Evolutionary conservation across 2,113 vertebrate genomes (phyloP).

Genomic region (Tupaia tana): DNA sequence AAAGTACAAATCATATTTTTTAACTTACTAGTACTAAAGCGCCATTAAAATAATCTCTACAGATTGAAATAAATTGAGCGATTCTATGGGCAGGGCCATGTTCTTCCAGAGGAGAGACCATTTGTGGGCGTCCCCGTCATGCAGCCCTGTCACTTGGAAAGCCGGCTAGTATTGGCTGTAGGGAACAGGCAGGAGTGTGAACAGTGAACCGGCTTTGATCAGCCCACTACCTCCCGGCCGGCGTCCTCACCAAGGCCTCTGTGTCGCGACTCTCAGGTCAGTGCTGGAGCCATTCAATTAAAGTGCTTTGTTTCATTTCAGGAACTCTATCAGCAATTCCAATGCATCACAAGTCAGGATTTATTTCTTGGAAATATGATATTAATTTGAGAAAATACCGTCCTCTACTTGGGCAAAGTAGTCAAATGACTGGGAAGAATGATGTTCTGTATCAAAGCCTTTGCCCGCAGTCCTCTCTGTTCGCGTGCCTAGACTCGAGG

Average conservation of each 20-base stretch:
- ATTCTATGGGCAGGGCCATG: background rate
- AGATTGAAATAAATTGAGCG: background rate
- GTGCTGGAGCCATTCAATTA: background rate
- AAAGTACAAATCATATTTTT: background rate
- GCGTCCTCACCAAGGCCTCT: background rate
- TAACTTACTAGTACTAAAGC: background rate
- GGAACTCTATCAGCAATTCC: conserved; percentile 50
- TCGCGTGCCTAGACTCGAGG: conserved; percentile 67
- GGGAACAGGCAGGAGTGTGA: background rate
- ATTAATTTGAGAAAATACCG: conserved; percentile 70
- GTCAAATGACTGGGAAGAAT: conserved; percentile 64
- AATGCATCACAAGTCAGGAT: background rate
- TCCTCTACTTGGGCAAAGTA: conserved; percentile 14
- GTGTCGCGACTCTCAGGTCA: conserved; percentile 14
- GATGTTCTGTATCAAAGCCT: conserved; percentile 46
- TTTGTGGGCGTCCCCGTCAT: no score
- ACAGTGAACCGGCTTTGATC: conserved; percentile 1
- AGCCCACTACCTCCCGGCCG: background rate
- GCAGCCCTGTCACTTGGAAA: background rate
- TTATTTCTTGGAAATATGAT: conserved; percentile 62
- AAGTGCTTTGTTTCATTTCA: conserved; percentile 52
- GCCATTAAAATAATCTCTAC: conserved; percentile 12
- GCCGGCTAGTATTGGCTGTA: background rate
- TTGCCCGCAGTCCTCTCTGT: conserved; percentile 60
- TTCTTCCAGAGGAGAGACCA: background rate